These are phyloP conservation scores for Canis aureus DNA, from an alignment of 2,113 vertebrate species.

Conservation along the genomic window DNA sequence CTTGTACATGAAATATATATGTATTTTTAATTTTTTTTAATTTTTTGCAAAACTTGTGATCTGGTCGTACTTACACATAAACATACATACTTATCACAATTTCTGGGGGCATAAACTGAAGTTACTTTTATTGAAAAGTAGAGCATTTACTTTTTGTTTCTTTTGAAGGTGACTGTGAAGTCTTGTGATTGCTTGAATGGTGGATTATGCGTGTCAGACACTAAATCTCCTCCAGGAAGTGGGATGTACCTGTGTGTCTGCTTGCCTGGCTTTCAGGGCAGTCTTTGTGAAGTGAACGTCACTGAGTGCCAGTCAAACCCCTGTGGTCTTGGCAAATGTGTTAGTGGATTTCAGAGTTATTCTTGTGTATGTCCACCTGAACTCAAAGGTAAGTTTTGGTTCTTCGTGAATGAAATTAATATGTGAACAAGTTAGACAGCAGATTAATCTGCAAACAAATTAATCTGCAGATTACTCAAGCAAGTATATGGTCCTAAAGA, in stretches of 20 bases:
- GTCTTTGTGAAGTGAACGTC: constrained; percentile 88
- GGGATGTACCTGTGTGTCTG: constrained; percentile 91
- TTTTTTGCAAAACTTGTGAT: neutral
- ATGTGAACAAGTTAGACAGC: neutral
- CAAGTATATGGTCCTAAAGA: neutral
- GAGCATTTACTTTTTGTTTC: constrained; percentile 70
- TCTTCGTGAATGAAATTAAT: neutral
- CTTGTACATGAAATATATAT: neutral
- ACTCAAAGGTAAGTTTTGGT: constrained; percentile 88
- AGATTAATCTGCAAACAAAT: too few relatives aligned
- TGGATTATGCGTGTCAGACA: constrained; percentile 89
- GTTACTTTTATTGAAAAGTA: constrained; percentile 21
- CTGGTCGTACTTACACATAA: neutral
- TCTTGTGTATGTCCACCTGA: constrained; percentile 92
- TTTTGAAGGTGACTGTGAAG: constrained; percentile 90
- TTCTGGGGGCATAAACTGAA: neutral
- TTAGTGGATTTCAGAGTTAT: constrained; percentile 89
- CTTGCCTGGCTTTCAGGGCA: constrained; percentile 89
- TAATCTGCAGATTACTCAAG: neutral
- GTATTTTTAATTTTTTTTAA: neutral
- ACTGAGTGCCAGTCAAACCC: constrained; percentile 91
- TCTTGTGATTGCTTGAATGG: constrained; percentile 92
- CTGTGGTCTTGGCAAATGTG: constrained; percentile 91
- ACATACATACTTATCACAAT: neutral
- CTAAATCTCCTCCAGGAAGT: constrained; percentile 87